Evolutionary conservation across 2,797 vertebrate species (phyloP).

Genomic region (Aplochiton taeniatus): DNA sequence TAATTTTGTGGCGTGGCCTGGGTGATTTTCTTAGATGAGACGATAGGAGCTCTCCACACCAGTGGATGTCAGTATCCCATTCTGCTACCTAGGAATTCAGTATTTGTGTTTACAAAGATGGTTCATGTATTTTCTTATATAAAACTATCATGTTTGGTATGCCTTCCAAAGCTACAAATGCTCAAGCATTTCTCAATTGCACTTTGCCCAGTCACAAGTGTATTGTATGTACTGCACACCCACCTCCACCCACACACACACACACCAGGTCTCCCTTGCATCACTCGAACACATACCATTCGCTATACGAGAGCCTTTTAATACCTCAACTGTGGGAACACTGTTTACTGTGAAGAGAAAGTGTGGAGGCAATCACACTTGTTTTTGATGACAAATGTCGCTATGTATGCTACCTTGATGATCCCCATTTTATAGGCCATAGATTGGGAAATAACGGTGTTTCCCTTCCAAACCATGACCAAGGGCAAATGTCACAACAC

Average conservation of each 20-base stretch:
- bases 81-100: constrained; percentile 35
- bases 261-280: no score
- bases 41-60: constrained; percentile 59
- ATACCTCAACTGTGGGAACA: constrained; percentile 26
- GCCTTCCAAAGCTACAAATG: no score
- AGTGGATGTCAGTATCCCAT: constrained; percentile 48
- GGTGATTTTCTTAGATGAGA: constrained; percentile 53
- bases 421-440: constrained; percentile 9
- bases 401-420: constrained; percentile 20
- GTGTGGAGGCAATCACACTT: constrained; percentile 14
- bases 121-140: neutral
- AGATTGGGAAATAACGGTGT: constrained; percentile 4
- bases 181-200: no score
- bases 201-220: no score
- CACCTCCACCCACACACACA: neutral
- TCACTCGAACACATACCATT: no score
- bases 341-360: constrained; percentile 14
- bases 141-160: no score
- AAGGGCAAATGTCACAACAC: constrained; percentile 2
- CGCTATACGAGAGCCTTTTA: constrained; percentile 25
- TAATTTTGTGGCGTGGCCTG: constrained; percentile 75
- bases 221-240: constrained; percentile 34
- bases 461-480: constrained; percentile 2
- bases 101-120: constrained; percentile 26
- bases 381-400: constrained; percentile 20